Base-by-base conservation (phyloP, 2,113 vertebrate genomes). In the Ictidomys tridecemlineatus region DNA sequence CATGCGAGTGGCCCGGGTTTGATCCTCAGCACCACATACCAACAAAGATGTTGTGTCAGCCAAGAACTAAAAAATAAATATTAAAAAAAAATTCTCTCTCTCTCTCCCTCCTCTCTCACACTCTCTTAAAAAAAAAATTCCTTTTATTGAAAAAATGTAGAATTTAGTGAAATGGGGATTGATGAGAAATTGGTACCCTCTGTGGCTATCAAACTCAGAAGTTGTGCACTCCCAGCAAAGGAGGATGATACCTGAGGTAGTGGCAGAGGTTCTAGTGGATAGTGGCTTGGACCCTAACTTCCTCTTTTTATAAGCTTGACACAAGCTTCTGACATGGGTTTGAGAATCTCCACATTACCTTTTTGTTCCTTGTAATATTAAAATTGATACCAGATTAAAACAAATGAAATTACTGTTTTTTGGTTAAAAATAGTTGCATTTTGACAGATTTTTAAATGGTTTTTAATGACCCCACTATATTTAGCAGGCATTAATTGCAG, bases 141-240 rank as follows among this genome's bases (percentile, higher is more conserved):
- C 8, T 7, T 93, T 83, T 53, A 73, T 69, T 73, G 63, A 65
- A 86, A 88, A 88, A 85, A 58, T 74, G 30, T 39, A 90, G 37
- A 84, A 42, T 51, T 53, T 67, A 51, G 24, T 84, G 48, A 93
- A 70, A 85, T 93, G 84, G n/a, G 34, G 20, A 69, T 86, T 93
- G 74, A 30, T 82, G 96, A 69, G 34, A 53, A 53, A 53, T 14
- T 53, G 51, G 51, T 53, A 53, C 13, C 13, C 48, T 67, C 61
- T n/a, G 1, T 67, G 26, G 37, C 90, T 93, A 26, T 37, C 58
- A 96, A 83, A 83, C 11, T 24, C n/a, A 86, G 26, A 45, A 67
- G 30, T 42, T 39, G 14, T 67, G 34, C 18, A 84, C 14, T 24
- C 8, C 8, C 16, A 87, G 73, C 26, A 70, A 14, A 79, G 24